A percentile compares a stretch with the other conserved stretches of the same genome.
phyloP scores from a whole-genome alignment of 1,140 invertebrate species.

The Phymastichus coffea region DNA sequence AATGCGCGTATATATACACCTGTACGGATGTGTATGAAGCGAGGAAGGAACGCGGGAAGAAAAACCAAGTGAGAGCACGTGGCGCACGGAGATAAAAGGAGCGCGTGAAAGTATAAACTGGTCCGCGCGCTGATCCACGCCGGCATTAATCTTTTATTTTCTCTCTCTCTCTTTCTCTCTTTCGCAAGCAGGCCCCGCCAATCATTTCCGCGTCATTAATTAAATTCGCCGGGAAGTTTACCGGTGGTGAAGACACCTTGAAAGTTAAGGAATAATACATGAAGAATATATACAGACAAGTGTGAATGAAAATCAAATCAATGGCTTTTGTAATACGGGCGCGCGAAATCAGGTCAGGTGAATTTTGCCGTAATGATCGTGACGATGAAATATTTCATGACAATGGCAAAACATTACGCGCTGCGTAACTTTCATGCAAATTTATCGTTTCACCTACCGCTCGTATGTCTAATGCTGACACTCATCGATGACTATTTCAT shows the following conservation, averaged over 20 bases:
- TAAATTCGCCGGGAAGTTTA: constrained; percentile 9
- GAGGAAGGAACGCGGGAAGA: no score
- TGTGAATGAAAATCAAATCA: constrained; percentile 9
- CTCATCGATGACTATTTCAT: no score
- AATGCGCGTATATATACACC: not conserved
- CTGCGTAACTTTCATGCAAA: no score
- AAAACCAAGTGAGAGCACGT: no score
- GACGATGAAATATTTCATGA: no score
- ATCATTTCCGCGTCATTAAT: constrained; percentile 18
- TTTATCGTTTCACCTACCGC: no score
- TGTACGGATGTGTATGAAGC: no score
- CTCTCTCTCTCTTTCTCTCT: not conserved
- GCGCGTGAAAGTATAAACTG: constrained; percentile 17
- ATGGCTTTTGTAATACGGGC: not conserved
- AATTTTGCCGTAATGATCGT: no score
- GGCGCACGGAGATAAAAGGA: no score
- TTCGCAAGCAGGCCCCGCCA: not conserved
- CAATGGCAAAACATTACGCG: no score
- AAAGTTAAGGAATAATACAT: not conserved
- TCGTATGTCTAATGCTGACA: no score
- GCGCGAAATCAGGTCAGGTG: not conserved
- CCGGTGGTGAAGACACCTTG: not conserved
- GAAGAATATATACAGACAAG: not conserved
- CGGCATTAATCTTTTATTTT: not conserved
- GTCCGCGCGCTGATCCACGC: constrained; percentile 11